Evolutionary conservation across 2,797 vertebrate genomes (phyloP).

Genomic region (Pipistrellus pygmaeus): DNA sequence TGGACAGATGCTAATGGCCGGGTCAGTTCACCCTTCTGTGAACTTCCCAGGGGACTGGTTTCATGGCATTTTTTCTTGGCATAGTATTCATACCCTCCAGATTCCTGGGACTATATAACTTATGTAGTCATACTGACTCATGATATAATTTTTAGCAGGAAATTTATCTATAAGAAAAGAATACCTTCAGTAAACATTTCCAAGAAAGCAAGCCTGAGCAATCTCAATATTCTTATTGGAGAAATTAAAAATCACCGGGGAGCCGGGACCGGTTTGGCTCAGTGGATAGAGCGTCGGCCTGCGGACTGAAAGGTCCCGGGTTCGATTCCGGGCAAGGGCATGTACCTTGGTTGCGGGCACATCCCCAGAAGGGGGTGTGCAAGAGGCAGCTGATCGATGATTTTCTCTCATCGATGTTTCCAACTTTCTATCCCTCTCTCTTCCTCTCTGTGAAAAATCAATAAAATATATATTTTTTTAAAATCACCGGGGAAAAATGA

Average conservation of each 20-base stretch:
- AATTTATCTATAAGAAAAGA: conserved; percentile 11
- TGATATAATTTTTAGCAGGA: background rate
- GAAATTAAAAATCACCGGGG: conserved; percentile 34
- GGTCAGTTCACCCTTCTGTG: background rate
- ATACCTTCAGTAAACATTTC: background rate
- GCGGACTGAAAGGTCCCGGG: too few species aligned
- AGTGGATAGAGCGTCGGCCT: too few species aligned
- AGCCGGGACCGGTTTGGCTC: too few species aligned
- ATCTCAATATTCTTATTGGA: background rate
- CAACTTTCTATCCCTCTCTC: too few species aligned
- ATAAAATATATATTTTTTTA: too few species aligned
- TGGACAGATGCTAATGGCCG: background rate
- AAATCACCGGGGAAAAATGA: conserved; percentile 14
- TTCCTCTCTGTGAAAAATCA: too few species aligned
- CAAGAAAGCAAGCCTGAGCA: conserved; percentile 23
- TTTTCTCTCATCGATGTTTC: too few species aligned
- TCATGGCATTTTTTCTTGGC: background rate
- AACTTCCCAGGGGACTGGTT: background rate
- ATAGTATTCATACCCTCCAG: background rate
- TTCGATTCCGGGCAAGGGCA: too few species aligned
- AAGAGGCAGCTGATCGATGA: too few species aligned
- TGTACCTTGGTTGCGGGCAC: too few species aligned
- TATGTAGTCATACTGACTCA: background rate
- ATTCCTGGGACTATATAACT: background rate
- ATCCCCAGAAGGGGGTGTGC: too few species aligned